phyloP scores from a whole-genome alignment of 92 coral and sea anemone species.

The Isaurus tuberculatus region DNA sequence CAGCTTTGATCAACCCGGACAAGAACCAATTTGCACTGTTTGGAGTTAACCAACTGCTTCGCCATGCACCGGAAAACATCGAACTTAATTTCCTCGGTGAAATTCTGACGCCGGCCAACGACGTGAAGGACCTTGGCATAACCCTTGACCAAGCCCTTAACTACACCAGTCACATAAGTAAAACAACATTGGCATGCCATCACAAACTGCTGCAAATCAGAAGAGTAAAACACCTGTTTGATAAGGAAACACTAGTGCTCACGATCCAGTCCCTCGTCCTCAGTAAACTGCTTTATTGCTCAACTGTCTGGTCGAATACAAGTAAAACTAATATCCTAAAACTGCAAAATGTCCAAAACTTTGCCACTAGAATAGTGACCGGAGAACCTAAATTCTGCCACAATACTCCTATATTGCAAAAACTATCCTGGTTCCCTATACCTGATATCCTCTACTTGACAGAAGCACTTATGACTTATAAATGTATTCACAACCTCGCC shows the following conservation, averaged over 20 bases:
- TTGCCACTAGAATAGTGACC: slow-evolving; percentile 33
- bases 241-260: slow-evolving; percentile 41
- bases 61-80: slow-evolving; percentile 2
- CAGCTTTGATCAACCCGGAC: slow-evolving; percentile 26
- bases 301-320: slow-evolving; percentile 6
- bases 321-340: no score
- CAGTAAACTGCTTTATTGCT: slow-evolving; percentile 30
- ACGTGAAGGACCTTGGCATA: slow-evolving; percentile 59
- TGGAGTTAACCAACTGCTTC: slow-evolving; percentile 43
- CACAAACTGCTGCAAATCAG: slow-evolving; percentile 52
- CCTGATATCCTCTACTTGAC: neutral
- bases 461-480: slow-evolving; percentile 33
- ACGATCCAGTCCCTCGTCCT: slow-evolving; percentile 36
- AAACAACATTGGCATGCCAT: slow-evolving; percentile 44
- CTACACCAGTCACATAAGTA: slow-evolving; percentile 44
- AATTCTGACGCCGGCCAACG: slow-evolving; percentile 44
- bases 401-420: slow-evolving; percentile 31
- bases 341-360: neutral
- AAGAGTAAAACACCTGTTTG: slow-evolving; percentile 51
- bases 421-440: slow-evolving; percentile 48
- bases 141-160: slow-evolving; percentile 49
- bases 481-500: slow-evolving; percentile 50
- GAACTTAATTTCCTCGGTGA: slow-evolving; percentile 14
- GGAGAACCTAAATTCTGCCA: slow-evolving; percentile 36
- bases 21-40: slow-evolving; percentile 42